Base-by-base conservation (phyloP, 2,888 invertebrate genomes). In the Himalopsyche japonica region DNA sequence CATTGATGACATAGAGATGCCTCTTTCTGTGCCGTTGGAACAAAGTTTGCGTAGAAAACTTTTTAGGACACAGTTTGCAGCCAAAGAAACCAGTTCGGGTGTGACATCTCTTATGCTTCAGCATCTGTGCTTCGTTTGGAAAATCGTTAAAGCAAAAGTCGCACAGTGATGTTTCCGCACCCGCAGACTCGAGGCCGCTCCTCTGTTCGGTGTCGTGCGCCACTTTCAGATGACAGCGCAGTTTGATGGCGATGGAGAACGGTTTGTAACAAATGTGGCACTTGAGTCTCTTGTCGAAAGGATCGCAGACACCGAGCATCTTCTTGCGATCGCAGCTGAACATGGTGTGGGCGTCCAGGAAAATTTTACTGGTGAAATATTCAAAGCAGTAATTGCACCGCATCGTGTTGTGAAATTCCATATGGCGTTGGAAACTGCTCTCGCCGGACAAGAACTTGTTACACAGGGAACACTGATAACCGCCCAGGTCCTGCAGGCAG, bases 1-100 rank as follows among this genome's bases (percentile, higher is more conserved):
- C 91, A 87, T 90, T 92, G 78, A 89, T 89, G 88, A 89, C 91
- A 78, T 89, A 87, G 87, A 90, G 91, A 89, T 90, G 92, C 84
- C 92, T 91, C 57, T 90, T 92, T 89, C 93, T 92, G 87, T 94
- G 94, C 86, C 92, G 91, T 24, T 92, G 90, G 87, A 92, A 92
- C 0, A 90, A 87, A 3, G 92, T 92, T 87, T 92, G 88, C 0
- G 93, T 92, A 87, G 90, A 91, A 88, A 93, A 93, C 87, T 93
- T 93, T 82, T 90, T 90, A 76, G 89, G 90, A 87, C 93, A 93
- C 87, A 93, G 91, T 18, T 90, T 88, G 87, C 93, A 93, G 0
- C 92, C 92, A 84, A 89, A 92, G 87, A 89, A 91, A 7, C 91
- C 91, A 32, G 91, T 64, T 24, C 92, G 90, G 15, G 83, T 30